Evolutionary conservation across 2,888 invertebrate species (phyloP).

Genomic region (Epirrhoe alternata): DNA sequence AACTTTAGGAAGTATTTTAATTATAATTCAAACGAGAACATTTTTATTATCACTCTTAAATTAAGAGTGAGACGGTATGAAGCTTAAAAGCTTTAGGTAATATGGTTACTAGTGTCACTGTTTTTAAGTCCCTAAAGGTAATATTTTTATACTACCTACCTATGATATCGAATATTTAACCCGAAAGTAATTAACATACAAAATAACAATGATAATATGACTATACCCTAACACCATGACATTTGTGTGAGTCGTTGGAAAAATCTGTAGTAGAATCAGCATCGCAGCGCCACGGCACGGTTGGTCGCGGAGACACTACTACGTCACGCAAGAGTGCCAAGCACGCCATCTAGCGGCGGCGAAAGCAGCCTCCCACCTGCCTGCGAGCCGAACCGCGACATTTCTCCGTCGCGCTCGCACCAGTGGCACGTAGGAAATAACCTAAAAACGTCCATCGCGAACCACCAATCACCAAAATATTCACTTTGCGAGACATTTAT

Average conservation of each 20-base stretch:
- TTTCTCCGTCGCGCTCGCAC: constrained; percentile 81
- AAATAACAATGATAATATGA: constrained; percentile 51
- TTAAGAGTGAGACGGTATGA: too few species aligned
- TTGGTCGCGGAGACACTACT: constrained; percentile 76
- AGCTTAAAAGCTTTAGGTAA: too few species aligned
- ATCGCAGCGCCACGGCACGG: constrained; percentile 80
- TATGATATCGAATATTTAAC: too few species aligned
- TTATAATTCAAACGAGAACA: too few species aligned
- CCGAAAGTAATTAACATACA: not conserved
- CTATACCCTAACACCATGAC: constrained; percentile 66
- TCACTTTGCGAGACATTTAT: constrained; percentile 60
- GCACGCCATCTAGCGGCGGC: constrained; percentile 74
- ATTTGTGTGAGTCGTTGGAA: constrained; percentile 79
- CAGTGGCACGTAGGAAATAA: constrained; percentile 82
- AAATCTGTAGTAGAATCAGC: constrained; percentile 82
- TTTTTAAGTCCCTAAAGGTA: too few species aligned
- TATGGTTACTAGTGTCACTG: too few species aligned
- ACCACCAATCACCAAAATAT: constrained; percentile 73
- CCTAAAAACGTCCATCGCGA: constrained; percentile 77
- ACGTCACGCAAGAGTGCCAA: constrained; percentile 65
- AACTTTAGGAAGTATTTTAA: too few species aligned
- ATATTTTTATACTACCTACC: too few species aligned
- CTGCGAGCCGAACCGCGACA: constrained; percentile 63
- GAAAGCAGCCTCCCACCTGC: constrained; percentile 63
- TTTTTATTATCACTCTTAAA: too few species aligned